These are phyloP conservation scores for Atherix ibis DNA, from an alignment of 2,888 invertebrate species.

Conservation along the genomic window DNA sequence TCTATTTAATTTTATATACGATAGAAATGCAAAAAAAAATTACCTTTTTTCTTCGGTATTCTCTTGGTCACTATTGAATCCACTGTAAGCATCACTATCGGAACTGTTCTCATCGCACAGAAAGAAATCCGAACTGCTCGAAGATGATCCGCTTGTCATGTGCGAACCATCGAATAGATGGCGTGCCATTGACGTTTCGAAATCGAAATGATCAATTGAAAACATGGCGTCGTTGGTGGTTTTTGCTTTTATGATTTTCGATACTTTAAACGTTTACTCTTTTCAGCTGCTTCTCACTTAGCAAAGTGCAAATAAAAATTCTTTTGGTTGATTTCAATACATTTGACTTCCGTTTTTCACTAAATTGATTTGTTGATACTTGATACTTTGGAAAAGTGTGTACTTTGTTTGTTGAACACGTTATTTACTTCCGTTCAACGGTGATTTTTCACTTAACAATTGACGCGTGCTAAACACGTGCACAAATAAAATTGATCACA, in stretches of 20 bases:
- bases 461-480: neutral
- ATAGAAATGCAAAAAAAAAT: slow-evolving; percentile 13
- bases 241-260: neutral
- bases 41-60: slow-evolving; percentile 57
- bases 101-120: slow-evolving; percentile 37
- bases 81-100: slow-evolving; percentile 42
- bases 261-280: neutral
- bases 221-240: slow-evolving; percentile 39
- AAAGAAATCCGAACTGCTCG: slow-evolving; percentile 48
- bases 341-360: no score
- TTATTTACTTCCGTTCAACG: no score
- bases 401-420: no score
- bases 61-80: slow-evolving; percentile 71
- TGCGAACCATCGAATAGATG: slow-evolving; percentile 42
- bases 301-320: no score
- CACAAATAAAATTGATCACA: neutral
- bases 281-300: no score
- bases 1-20: neutral
- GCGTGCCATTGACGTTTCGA: slow-evolving; percentile 48
- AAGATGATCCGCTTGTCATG: slow-evolving; percentile 44
- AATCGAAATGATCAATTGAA: slow-evolving; percentile 50
- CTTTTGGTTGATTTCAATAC: no score
- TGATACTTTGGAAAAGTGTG: no score
- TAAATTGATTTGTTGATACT: no score
- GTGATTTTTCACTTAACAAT: neutral